Evolutionary conservation across 2,797 vertebrate genomes (phyloP), one percentile per base, ranked within the genome.

Genomic region (Antrozous pallidus): DNA sequence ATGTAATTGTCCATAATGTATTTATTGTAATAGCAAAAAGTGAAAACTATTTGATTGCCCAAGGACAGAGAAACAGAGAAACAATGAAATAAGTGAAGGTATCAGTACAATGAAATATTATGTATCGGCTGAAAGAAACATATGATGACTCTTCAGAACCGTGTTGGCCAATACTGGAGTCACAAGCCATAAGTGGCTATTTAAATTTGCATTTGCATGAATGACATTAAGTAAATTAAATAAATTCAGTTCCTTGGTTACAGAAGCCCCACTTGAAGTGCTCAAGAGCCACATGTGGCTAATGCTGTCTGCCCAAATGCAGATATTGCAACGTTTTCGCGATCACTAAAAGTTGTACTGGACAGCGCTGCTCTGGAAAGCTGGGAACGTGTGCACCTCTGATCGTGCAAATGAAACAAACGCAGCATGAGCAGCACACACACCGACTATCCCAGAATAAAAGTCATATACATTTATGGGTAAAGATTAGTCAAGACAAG

Each of bases 1-100:
- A 18, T 49, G 40, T 78, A 33, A 70, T 17, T 85, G 10, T 90
- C 47, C 17, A n/a, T 20, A 58, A 86, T 31, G n/a, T 87, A 71
- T 84, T 91, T 96, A 67, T n/a, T 83, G 14, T 56, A 85, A 71
- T 24, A 73, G 47, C 20, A 42, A 81, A 88, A 89, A 24, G 17
- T 3, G 9, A 90, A 94, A 78, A 91, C 26, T n/a, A 54, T 49
- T 83, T 80, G 45, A 93, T 28, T 74, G 28, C 31, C 28, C 24
- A 40, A 95, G 77, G 69, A 71, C 38, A 82, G 69, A 81, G 69
- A 65, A 78, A 75, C 38, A 82, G 63, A 81, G 69, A 65, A 78
- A 75, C 10, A 40, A 89, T 22, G 38, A 75, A 82, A 51, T 49
- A 69, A 89, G 42, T 1, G 20, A 33, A 78, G 33, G 42, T 51